Percentiles rank a stretch among this genome's conserved stretches.
These are phyloP conservation scores for Hypomecis atomaria DNA, from an alignment of 2,888 invertebrate species.

Conservation along the genomic window DNA sequence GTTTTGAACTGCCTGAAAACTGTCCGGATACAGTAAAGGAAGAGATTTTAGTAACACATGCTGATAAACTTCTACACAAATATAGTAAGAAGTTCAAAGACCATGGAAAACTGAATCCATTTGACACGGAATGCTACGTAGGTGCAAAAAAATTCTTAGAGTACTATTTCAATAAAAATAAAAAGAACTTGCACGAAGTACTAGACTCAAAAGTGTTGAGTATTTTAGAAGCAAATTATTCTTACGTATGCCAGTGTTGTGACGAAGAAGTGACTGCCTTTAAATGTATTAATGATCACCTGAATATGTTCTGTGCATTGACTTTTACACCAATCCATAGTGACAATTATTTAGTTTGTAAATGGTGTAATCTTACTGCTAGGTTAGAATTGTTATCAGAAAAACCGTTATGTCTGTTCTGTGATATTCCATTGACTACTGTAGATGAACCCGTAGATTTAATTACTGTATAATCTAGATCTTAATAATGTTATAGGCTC, in stretches of 20 bases:
- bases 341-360: slow-evolving; percentile 66
- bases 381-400: slow-evolving; percentile 54
- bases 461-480: not conserved
- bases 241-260: slow-evolving; percentile 69
- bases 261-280: slow-evolving; percentile 61
- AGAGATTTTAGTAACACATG: slow-evolving; percentile 61
- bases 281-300: slow-evolving; percentile 62
- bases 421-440: slow-evolving; percentile 56
- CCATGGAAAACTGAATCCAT: slow-evolving; percentile 41
- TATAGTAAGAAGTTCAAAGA: slow-evolving; percentile 48
- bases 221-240: slow-evolving; percentile 34
- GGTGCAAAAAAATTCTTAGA: slow-evolving; percentile 62
- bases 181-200: slow-evolving; percentile 45
- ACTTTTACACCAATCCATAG: slow-evolving; percentile 67
- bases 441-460: slow-evolving; percentile 1
- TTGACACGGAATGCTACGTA: slow-evolving; percentile 55
- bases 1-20: slow-evolving; percentile 56
- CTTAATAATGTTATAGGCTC: too few species aligned
- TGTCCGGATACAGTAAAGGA: slow-evolving; percentile 61
- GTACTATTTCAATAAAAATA: slow-evolving; percentile 61
- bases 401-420: slow-evolving; percentile 66
- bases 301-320: slow-evolving; percentile 69
- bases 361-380: slow-evolving; percentile 60
- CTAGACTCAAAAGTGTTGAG: slow-evolving; percentile 47
- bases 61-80: slow-evolving; percentile 50